These are phyloP conservation scores for Drosophila nannoptera DNA, from an alignment of 1,140 invertebrate genomes.

Conservation along the genomic window DNA sequence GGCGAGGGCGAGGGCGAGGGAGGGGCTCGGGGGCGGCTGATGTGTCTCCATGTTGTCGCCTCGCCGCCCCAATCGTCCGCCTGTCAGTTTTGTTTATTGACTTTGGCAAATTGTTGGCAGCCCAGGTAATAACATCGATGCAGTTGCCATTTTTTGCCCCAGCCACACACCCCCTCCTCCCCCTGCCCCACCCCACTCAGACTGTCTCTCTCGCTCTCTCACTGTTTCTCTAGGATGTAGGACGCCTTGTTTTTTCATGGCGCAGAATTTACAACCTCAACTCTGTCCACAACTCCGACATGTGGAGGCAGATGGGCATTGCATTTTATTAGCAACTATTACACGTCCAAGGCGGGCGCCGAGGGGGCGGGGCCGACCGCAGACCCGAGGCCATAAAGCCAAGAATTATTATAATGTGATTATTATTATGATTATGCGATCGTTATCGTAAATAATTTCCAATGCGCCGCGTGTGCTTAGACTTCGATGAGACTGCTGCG, in stretches of 20 bases:
- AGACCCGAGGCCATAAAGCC: constrained; percentile 64
- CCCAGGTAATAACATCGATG: constrained; percentile 75
- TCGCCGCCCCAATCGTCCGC: constrained; percentile 18
- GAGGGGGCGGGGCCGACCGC: constrained; percentile 8
- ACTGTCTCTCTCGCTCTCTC: constrained; percentile 18
- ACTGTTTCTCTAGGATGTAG: neutral
- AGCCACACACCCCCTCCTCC: neutral
- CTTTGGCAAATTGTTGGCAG: constrained; percentile 75
- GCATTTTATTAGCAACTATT: constrained; percentile 77
- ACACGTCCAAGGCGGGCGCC: constrained; percentile 52
- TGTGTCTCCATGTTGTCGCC: constrained; percentile 31
- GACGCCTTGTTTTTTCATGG: constrained; percentile 2
- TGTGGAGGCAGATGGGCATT: constrained; percentile 52
- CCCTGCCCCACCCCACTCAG: neutral
- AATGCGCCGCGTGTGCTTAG: constrained; percentile 72
- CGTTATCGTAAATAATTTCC: constrained; percentile 77
- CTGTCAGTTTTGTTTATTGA: constrained; percentile 76
- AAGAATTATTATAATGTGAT: constrained; percentile 78
- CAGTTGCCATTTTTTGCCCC: constrained; percentile 72
- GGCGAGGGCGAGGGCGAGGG: neutral
- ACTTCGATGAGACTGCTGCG: constrained; percentile 44
- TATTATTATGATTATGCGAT: constrained; percentile 78
- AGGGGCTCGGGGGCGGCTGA: neutral
- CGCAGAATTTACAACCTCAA: constrained; percentile 22
- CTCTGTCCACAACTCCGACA: neutral